Base-by-base conservation (phyloP, 2,888 invertebrate genomes). In the Ophion slaviceki region DNA sequence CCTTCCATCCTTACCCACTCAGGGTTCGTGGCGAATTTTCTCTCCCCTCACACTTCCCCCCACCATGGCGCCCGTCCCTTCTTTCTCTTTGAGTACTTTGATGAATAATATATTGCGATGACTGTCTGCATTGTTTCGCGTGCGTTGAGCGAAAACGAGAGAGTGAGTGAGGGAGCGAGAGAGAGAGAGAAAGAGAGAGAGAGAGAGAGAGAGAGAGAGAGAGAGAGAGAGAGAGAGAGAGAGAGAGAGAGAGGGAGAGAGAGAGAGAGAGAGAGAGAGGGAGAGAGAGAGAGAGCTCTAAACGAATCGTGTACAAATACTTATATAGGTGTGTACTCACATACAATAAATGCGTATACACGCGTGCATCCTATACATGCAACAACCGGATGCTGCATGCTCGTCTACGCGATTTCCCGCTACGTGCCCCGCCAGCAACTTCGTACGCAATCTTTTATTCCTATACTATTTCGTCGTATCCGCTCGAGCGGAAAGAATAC, bases 371-470 rank as follows among this genome's bases (percentile, higher is more conserved):
- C 28, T 53, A 84, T 83, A 64, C 64, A 78, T 36, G 74, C 86
- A 88, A 82, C 88, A 53, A 92, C 93, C 92, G 93, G 92, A 92
- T 92, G 92, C 92, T 92, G 92, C 87, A 90, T 89, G 88, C 89
- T 85, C 89, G 92, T 92, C 93, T 92, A 92, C 91, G 92, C 92
- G 92, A 92, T 93, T 92, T 93, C 92, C 92, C 93, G 93, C 92
- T 93, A 93, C 93, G 93, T 93, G 93, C 85, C 86, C 66, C 77
- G 74, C 61, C 84, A 47, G 78, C 86, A 68, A 66, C 84, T 61
- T 62, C 47, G 57, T 36, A 32, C 57, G 59, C 59, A 20, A 72
- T 83, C 74, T 83, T 53, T 86, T 75, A 77, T 82, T 86, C 74
- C 77, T 32, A 47, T 40, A 70, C 67, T 76, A 72, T 83, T 68